Conservation (phyloP, 2,888 invertebrate genomes). For the Sinopyrophorus schimmeli region DNA sequence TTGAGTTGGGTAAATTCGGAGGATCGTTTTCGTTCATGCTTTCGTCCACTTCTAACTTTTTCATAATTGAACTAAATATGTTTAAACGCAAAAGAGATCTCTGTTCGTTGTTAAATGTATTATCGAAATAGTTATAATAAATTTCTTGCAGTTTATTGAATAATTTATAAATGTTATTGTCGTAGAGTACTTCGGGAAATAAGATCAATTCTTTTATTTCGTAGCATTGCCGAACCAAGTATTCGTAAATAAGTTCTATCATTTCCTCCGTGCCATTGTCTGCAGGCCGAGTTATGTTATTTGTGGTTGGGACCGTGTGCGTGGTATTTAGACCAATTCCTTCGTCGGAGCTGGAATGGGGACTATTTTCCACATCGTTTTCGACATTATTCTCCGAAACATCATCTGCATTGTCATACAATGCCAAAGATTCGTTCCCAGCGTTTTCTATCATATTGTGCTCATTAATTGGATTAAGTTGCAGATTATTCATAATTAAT, state of each 20-base stretch:
- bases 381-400: too few relatives aligned
- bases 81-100: slow-evolving; percentile 44
- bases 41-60: slow-evolving; percentile 40
- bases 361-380: too few relatives aligned
- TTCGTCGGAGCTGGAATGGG: too few relatives aligned
- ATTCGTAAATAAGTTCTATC: slow-evolving; percentile 43
- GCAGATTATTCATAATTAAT: slow-evolving; percentile 24
- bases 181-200: slow-evolving; percentile 49
- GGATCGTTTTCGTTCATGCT: not conserved
- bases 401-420: slow-evolving; percentile 3
- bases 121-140: slow-evolving; percentile 42
- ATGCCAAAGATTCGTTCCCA: slow-evolving; percentile 29
- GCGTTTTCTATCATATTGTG: slow-evolving; percentile 37
- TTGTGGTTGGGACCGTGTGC: too few relatives aligned
- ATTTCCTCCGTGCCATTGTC: too few relatives aligned
- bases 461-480: slow-evolving; percentile 10
- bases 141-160: slow-evolving; percentile 38
- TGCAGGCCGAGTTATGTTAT: too few relatives aligned
- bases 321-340: too few relatives aligned
- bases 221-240: slow-evolving; percentile 46
- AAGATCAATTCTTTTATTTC: slow-evolving; percentile 47
- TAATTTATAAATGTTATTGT: slow-evolving; percentile 44
- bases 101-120: slow-evolving; percentile 39
- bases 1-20: slow-evolving; percentile 26
- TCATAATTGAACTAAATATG: slow-evolving; percentile 39